These are phyloP conservation scores for Parotia lawesii DNA, from an alignment of 2,113 vertebrate genomes.

Conservation along the genomic window DNA sequence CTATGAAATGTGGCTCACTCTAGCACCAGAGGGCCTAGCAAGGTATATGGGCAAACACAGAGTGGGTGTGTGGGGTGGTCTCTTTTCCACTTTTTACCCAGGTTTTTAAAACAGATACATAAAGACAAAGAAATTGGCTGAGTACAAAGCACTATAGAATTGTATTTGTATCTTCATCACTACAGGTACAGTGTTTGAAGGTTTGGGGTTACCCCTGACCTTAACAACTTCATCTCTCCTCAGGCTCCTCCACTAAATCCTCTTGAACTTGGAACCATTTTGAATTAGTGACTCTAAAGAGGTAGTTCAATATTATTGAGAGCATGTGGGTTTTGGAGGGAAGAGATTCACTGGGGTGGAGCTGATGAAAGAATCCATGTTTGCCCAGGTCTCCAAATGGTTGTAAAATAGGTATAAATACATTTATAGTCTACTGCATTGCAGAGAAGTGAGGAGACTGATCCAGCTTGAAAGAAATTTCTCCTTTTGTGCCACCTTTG, in stretches of 20 bases:
- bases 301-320: background rate
- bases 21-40: background rate
- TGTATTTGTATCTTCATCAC: background rate
- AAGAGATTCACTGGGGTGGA: background rate
- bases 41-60: background rate
- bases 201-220: background rate
- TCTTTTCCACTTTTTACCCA: background rate
- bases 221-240: background rate
- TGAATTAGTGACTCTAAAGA: background rate
- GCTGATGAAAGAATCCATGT: background rate
- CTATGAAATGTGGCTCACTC: background rate
- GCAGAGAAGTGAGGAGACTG: background rate
- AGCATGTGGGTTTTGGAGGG: background rate
- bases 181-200: background rate
- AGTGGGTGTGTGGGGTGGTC: fast-evolving
- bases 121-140: background rate
- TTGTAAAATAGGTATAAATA: background rate
- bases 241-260: background rate
- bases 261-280: background rate
- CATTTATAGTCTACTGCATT: background rate
- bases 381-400: background rate
- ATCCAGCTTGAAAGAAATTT: background rate
- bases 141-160: background rate
- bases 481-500: background rate
- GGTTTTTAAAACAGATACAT: background rate